A percentile compares a stretch with the other conserved stretches of the same genome.
phyloP scores from a whole-genome alignment of 2,797 vertebrate genomes.

The Acanthiza pusilla region DNA sequence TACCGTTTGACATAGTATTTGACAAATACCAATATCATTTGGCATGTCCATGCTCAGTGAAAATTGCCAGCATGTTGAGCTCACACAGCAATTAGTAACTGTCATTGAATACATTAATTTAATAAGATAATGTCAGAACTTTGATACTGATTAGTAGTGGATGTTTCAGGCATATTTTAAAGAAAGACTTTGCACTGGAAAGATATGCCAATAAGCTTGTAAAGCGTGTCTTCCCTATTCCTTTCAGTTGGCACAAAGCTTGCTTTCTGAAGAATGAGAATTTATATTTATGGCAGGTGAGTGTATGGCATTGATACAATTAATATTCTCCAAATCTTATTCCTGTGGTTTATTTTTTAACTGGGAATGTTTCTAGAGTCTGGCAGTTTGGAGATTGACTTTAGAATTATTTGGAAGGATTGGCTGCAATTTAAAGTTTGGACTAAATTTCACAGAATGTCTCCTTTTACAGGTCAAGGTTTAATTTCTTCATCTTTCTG shows the following conservation, averaged over 20 bases:
- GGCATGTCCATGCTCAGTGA: background rate
- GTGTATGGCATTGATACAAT: background rate
- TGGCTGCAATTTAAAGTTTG: background rate
- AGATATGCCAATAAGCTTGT: background rate
- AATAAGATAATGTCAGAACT: background rate
- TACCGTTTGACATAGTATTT: background rate
- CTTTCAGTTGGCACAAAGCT: background rate
- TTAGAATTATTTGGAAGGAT: background rate
- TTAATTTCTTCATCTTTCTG: background rate
- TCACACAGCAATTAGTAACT: background rate
- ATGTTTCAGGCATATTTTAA: background rate
- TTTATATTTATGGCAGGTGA: background rate
- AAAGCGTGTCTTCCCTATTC: background rate
- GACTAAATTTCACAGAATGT: background rate
- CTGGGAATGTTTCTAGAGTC: background rate
- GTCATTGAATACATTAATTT: background rate
- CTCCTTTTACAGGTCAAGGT: background rate
- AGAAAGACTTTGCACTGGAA: background rate
- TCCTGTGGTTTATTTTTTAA: background rate
- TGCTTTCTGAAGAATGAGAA: background rate
- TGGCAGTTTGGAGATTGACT: background rate
- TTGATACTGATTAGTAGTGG: background rate
- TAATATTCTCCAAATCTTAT: background rate
- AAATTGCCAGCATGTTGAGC: background rate
- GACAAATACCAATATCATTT: background rate